A percentile compares a stretch with the other conserved stretches of the same genome.
phyloP scores from a whole-genome alignment of 2,113 vertebrate species.

The Alouatta palliata region DNA sequence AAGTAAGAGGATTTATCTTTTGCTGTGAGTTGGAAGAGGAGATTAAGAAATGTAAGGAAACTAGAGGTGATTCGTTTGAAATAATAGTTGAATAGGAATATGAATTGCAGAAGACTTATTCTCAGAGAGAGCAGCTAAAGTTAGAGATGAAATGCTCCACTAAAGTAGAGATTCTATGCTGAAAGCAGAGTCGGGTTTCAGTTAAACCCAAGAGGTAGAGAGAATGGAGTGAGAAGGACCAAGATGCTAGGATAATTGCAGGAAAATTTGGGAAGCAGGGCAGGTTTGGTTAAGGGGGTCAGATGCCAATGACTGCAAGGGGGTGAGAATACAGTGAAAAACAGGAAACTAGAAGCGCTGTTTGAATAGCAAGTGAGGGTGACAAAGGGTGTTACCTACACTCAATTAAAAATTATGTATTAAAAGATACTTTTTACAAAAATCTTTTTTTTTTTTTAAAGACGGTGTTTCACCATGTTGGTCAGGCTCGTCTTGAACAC shows the following conservation, averaged over 20 bases:
- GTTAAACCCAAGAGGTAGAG: background rate
- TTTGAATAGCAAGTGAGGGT: background rate
- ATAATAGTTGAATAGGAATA: background rate
- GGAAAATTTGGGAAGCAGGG: no score
- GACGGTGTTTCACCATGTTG: no score
- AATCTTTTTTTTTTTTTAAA: background rate
- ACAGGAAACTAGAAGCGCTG: background rate
- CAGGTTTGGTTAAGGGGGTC: no score
- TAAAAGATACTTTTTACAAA: conserved; percentile 7
- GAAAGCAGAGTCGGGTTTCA: background rate
- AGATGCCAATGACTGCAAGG: no score
- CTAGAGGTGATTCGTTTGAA: background rate
- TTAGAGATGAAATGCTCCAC: background rate
- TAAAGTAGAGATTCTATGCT: background rate
- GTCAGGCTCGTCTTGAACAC: no score
- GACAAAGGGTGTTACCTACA: background rate
- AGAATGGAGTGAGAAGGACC: no score
- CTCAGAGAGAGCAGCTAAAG: background rate
- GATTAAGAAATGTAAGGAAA: no score
- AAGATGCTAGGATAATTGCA: no score
- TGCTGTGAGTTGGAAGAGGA: no score
- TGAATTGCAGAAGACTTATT: background rate
- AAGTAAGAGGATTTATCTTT: no score
- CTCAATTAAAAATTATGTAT: background rate
- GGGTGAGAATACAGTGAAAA: background rate